Conservation (phyloP, 2,888 invertebrate species). For the Callyntrura guangdongensis region DNA sequence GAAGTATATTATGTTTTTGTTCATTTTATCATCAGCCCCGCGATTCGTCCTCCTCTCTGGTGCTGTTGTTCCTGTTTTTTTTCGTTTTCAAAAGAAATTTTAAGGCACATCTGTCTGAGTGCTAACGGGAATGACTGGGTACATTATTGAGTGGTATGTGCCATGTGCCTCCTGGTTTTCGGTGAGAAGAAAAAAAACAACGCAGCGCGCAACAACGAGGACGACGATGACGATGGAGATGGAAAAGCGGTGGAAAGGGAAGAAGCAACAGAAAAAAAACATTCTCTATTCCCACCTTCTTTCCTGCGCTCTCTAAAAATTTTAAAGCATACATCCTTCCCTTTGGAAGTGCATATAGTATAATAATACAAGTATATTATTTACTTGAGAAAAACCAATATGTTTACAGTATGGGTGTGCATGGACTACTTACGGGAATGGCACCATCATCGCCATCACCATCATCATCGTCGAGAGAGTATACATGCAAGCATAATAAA, state of each 20-base stretch:
- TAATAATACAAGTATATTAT: neutral
- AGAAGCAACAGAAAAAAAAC: conserved; percentile 54
- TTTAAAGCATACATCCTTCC: conserved; percentile 64
- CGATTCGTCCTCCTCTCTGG: conserved; percentile 53
- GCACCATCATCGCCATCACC: conserved; percentile 21
- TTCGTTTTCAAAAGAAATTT: conserved; percentile 72
- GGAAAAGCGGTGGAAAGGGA: conserved; percentile 39
- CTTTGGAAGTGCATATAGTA: conserved; percentile 4
- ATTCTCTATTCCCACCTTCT: conserved; percentile 42
- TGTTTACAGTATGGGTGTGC: neutral
- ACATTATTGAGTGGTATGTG: conserved; percentile 77
- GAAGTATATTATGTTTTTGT: conserved; percentile 43
- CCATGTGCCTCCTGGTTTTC: conserved; percentile 76
- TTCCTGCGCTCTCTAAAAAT: conserved; percentile 29
- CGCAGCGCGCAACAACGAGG: conserved; percentile 20
- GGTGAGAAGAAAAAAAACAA: conserved; percentile 53
- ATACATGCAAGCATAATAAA: conserved; percentile 47
- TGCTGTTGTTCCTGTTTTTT: conserved; percentile 16
- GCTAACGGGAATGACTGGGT: conserved; percentile 74
- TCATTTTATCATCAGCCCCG: conserved; percentile 43
- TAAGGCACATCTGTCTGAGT: conserved; percentile 78
- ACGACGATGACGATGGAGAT: conserved; percentile 56
- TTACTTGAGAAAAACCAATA: neutral
- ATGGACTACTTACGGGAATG: conserved; percentile 61
- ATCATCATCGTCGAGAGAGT: neutral